Evolutionary conservation across 1,140 invertebrate species (phyloP).

Genomic region (Cyclina sinensis): DNA sequence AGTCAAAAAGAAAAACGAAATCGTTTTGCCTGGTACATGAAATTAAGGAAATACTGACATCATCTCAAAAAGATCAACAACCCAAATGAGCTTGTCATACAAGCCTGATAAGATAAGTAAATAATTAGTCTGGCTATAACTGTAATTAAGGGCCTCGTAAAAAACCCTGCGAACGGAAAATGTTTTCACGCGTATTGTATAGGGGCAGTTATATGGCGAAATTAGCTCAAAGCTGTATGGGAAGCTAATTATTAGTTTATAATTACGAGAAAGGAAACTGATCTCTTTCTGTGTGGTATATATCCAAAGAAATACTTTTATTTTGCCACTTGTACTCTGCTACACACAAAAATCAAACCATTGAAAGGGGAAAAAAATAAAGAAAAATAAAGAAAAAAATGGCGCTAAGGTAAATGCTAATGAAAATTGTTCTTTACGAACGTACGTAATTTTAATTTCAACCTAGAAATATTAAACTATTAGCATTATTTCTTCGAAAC

Average conservation of each 20-base stretch:
- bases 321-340: background rate
- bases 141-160: background rate
- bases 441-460: background rate
- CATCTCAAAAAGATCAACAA: background rate
- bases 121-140: background rate
- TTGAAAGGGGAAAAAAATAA: no score
- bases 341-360: no score
- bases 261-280: background rate
- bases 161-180: background rate
- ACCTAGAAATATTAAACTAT: no score
- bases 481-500: background rate
- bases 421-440: no score
- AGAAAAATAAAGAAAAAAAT: background rate
- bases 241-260: conserved; percentile 4
- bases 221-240: conserved; percentile 11
- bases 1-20: no score
- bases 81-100: background rate
- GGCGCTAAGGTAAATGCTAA: background rate
- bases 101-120: background rate
- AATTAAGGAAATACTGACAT: no score
- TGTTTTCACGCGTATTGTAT: background rate
- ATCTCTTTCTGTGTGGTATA: background rate
- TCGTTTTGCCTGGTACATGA: background rate
- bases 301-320: background rate
- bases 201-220: background rate